Percentiles rank a stretch among this genome's conserved stretches.
Evolutionary conservation across 2,888 invertebrate species (phyloP).

Genomic region (Ypsolopha scabrella): DNA sequence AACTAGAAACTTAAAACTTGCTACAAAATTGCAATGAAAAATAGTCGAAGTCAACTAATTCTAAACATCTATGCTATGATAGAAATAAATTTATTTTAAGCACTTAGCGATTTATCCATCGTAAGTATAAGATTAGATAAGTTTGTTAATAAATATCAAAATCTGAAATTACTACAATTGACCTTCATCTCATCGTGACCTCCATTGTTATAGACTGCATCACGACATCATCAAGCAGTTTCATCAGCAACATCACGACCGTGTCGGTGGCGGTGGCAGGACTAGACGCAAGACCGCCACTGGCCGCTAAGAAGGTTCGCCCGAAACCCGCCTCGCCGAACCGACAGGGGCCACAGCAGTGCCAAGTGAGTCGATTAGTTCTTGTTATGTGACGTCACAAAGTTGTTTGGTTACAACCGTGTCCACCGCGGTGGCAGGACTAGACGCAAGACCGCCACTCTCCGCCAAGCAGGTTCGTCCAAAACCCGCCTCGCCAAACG

Average conservation of each 20-base stretch:
- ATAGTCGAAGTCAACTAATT: no score
- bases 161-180: no score
- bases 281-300: constrained; percentile 36
- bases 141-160: no score
- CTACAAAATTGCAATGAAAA: no score
- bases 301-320: constrained; percentile 63
- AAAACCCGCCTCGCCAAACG: neutral
- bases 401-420: constrained; percentile 32
- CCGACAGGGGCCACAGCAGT: constrained; percentile 91
- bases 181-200: no score
- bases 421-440: constrained; percentile 53
- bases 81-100: no score
- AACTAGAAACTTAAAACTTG: no score
- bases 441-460: constrained; percentile 38
- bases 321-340: constrained; percentile 91
- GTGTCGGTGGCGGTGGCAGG: constrained; percentile 58
- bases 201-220: constrained; percentile 34
- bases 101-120: no score
- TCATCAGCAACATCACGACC: constrained; percentile 42
- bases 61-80: no score
- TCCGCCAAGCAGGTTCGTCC: neutral
- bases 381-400: neutral
- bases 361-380: constrained; percentile 77
- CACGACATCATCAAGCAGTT: constrained; percentile 36
- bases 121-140: no score